Conservation (phyloP, 2,113 vertebrate species). For the Archilochus colubris region DNA sequence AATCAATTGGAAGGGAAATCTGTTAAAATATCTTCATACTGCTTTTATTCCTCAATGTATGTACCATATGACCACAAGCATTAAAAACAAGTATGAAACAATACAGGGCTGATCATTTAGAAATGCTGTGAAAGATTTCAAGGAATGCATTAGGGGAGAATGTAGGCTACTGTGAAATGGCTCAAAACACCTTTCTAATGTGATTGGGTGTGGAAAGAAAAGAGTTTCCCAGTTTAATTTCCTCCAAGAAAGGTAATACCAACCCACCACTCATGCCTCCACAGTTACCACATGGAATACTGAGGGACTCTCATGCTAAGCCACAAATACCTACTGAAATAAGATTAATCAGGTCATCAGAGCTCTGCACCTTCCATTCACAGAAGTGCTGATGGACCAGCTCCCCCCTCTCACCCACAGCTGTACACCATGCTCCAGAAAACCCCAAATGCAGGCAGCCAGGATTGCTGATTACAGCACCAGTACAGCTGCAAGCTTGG, state of each 20-base stretch:
- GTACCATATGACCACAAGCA: not conserved
- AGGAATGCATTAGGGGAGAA: not conserved
- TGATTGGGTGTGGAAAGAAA: not conserved
- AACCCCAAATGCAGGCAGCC: not conserved
- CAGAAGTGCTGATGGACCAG: not conserved
- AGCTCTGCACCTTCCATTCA: not conserved
- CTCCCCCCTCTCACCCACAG: not conserved
- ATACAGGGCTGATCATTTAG: not conserved
- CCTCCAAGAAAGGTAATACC: not conserved
- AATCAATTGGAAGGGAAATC: not conserved
- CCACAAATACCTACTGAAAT: not conserved
- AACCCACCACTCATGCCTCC: not conserved
- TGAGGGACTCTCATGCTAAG: not conserved
- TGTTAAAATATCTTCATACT: not conserved
- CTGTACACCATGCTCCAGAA: not conserved
- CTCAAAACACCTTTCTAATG: not conserved
- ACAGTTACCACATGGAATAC: not conserved
- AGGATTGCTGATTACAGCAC: not conserved
- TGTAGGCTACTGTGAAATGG: not conserved
- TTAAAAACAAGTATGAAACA: not conserved
- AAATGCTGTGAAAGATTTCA: not conserved
- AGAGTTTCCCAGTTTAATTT: not conserved
- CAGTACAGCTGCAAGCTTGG: not conserved
- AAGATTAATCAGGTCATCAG: not conserved
- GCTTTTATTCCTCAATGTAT: not conserved